Percentiles rank a stretch among this genome's conserved stretches.
These are phyloP conservation scores for Pempheris klunzingeri DNA, from an alignment of 2,797 vertebrate species.

Conservation along the genomic window DNA sequence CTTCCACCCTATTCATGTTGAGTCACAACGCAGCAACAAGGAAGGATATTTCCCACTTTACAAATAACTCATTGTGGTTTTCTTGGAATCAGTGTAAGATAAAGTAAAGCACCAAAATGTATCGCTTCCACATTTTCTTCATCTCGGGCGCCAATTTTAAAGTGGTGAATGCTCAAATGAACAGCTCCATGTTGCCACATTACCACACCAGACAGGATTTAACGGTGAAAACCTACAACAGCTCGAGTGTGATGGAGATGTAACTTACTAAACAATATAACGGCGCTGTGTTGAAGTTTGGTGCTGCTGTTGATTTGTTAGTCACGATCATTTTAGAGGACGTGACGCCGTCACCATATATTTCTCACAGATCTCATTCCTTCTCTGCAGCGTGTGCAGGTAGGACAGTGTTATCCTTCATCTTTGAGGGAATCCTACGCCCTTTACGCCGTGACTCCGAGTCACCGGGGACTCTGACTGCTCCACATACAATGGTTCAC, in stretches of 20 bases:
- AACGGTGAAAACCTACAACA: not conserved
- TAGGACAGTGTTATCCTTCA: constrained; percentile 38
- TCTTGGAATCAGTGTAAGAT: constrained; percentile 77
- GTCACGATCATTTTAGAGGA: not conserved
- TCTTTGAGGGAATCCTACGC: constrained; percentile 70
- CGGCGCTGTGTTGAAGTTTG: not conserved
- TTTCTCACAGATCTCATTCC: constrained; percentile 17
- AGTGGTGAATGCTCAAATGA: constrained; percentile 34
- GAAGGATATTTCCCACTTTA: constrained; percentile 76
- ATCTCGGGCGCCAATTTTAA: constrained; percentile 15
- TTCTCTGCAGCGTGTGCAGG: constrained; percentile 12
- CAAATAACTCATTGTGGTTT: constrained; percentile 83
- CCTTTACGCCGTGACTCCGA: constrained; percentile 53
- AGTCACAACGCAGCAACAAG: constrained; percentile 80
- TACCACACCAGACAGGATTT: constrained; percentile 9
- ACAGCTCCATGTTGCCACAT: constrained; percentile 24
- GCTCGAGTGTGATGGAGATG: not conserved
- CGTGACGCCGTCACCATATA: not conserved
- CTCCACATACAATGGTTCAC: constrained; percentile 75
- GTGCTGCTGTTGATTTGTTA: not conserved
- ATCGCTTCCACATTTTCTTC: constrained; percentile 66
- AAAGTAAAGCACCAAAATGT: constrained; percentile 61
- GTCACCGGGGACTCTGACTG: constrained; percentile 65
- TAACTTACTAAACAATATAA: not conserved
- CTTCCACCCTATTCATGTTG: constrained; percentile 81